Evolutionary conservation across 2,113 vertebrate species (phyloP).

Genomic region (Crotalus horridus): DNA sequence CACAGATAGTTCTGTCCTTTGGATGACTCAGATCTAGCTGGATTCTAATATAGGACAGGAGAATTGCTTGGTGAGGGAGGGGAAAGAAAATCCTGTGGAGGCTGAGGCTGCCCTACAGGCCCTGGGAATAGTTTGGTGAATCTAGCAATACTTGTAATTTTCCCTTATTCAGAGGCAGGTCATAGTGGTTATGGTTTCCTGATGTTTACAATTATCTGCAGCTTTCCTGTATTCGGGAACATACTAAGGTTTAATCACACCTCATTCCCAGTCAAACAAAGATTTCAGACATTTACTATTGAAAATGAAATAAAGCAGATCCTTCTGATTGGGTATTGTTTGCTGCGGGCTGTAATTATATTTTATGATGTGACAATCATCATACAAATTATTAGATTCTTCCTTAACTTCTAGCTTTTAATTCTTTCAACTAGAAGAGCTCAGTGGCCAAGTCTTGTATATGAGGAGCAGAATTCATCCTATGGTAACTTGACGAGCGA

Average conservation of each 20-base stretch:
- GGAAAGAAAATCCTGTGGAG: not conserved
- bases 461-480: not conserved
- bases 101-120: not conserved
- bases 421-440: not conserved
- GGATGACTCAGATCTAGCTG: slow-evolving; percentile 20
- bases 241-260: not conserved
- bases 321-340: not conserved
- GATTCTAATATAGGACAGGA: not conserved
- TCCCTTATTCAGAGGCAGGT: not conserved
- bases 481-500: not conserved
- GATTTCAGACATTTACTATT: not conserved
- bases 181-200: not conserved
- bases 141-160: not conserved
- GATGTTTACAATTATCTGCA: not conserved
- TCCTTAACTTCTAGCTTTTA: not conserved
- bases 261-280: not conserved
- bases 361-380: not conserved
- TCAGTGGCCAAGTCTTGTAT: not conserved
- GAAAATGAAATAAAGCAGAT: not conserved
- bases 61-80: not conserved
- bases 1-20: not conserved
- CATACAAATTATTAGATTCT: not conserved
- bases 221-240: not conserved
- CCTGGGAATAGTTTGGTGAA: slow-evolving; percentile 2
- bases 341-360: not conserved